phyloP scores from a whole-genome alignment of 2,888 invertebrate species.

The Epinotia ramella region DNA sequence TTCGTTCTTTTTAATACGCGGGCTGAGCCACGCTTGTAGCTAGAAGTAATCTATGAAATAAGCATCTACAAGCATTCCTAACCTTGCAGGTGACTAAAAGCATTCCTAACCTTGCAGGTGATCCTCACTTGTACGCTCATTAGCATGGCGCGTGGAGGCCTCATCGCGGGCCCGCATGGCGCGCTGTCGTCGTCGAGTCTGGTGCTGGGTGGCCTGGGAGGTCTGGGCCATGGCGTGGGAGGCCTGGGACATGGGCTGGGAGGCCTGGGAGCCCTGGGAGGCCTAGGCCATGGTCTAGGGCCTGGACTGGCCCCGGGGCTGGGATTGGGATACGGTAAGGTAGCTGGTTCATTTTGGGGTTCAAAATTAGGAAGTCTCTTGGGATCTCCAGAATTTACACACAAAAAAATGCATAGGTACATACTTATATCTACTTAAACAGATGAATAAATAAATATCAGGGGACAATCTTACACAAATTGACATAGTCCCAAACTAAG shows the following conservation, averaged over 20 bases:
- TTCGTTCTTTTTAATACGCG: no score
- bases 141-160: conserved; percentile 78
- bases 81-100: conserved; percentile 58
- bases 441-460: no score
- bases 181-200: conserved; percentile 77
- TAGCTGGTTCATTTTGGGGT: conserved; percentile 15
- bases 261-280: conserved; percentile 66
- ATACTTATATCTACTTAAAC: no score
- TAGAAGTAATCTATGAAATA: background rate
- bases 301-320: conserved; percentile 52
- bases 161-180: conserved; percentile 74
- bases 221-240: conserved; percentile 64
- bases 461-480: no score
- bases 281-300: conserved; percentile 64
- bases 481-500: no score
- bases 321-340: conserved; percentile 56
- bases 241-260: conserved; percentile 68
- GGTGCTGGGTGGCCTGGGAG: conserved; percentile 70
- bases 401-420: no score
- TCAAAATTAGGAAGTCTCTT: no score
- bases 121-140: conserved; percentile 68
- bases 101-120: conserved; percentile 56
- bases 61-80: background rate
- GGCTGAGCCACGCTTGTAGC: background rate
- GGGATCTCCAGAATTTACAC: no score